Conservation (phyloP, 2,888 invertebrate genomes). For the Agriotes lineatus region DNA sequence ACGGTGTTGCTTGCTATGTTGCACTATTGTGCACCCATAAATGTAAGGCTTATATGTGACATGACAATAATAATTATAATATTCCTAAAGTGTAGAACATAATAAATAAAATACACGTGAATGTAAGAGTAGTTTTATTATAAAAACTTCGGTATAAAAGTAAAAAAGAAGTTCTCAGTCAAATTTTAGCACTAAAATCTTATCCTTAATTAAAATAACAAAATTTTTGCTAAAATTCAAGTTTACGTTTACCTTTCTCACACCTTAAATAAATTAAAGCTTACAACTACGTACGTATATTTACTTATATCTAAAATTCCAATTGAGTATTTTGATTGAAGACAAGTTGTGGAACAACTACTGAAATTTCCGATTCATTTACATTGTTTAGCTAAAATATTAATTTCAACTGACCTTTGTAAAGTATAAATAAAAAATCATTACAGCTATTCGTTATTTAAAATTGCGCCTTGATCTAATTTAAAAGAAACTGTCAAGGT, state of each 20-base stretch:
- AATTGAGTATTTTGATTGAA: no score
- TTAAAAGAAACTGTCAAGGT: conserved; percentile 67
- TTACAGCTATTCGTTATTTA: no score
- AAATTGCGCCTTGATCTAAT: no score
- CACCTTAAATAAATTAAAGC: conserved; percentile 22
- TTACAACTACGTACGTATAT: background rate
- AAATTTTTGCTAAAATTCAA: conserved; percentile 62
- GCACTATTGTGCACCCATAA: background rate
- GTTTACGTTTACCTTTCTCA: background rate
- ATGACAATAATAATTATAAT: conserved; percentile 12
- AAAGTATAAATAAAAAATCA: no score
- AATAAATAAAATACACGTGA: background rate
- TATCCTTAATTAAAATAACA: conserved; percentile 2
- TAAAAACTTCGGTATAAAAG: background rate
- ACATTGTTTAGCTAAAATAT: no score
- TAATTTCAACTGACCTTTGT: no score
- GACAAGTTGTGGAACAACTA: no score
- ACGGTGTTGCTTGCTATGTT: background rate
- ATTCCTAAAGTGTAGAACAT: background rate
- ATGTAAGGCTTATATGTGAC: background rate
- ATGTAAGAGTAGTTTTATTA: background rate
- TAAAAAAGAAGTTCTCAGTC: conserved; percentile 42
- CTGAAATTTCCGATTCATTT: no score
- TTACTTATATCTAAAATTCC: background rate
- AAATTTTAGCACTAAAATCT: conserved; percentile 62